A percentile compares a stretch with the other conserved stretches of the same genome.
These are phyloP conservation scores for Anastatus disparis DNA, from an alignment of 1,140 invertebrate species.

Conservation along the genomic window DNA sequence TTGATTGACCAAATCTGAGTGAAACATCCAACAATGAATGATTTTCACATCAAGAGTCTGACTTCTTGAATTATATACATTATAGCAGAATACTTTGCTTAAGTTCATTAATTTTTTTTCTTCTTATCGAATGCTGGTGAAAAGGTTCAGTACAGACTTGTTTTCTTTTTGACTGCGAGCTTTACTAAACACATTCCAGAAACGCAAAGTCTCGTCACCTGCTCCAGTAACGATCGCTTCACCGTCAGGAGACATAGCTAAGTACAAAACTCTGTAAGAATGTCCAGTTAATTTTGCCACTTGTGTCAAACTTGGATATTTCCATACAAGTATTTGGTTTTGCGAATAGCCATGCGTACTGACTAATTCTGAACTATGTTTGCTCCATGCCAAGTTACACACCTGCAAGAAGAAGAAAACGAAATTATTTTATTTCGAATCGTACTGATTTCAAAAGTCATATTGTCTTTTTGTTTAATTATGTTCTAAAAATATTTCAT, in stretches of 20 bases:
- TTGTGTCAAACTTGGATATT: slow-evolving; percentile 96
- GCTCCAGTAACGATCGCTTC: slow-evolving; percentile 99
- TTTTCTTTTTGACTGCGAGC: slow-evolving; percentile 94
- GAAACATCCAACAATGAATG: slow-evolving; percentile 11
- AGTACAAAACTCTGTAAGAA: slow-evolving; percentile 95
- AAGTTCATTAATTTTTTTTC: not conserved
- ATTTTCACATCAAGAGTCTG: slow-evolving; percentile 29
- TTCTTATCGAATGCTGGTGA: slow-evolving; percentile 85
- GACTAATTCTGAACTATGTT: slow-evolving; percentile 97
- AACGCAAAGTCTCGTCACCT: slow-evolving; percentile 97
- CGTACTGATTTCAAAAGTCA: too few relatives aligned
- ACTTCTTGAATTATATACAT: slow-evolving; percentile 41
- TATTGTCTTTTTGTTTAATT: too few relatives aligned
- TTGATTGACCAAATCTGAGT: slow-evolving; percentile 6
- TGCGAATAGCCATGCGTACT: slow-evolving; percentile 99
- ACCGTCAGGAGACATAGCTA: slow-evolving; percentile 98
- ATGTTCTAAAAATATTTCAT: too few relatives aligned
- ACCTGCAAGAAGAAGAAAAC: slow-evolving; percentile 73
- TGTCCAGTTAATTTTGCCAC: slow-evolving; percentile 99
- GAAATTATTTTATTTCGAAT: too few relatives aligned
- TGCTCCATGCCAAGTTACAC: slow-evolving; percentile 99
- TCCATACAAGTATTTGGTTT: slow-evolving; percentile 99
- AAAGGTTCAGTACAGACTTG: slow-evolving; percentile 96
- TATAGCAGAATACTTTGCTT: slow-evolving; percentile 32
- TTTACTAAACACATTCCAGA: slow-evolving; percentile 99